Conservation (phyloP, 2,888 invertebrate species). For the Pristionchus mayeri region DNA sequence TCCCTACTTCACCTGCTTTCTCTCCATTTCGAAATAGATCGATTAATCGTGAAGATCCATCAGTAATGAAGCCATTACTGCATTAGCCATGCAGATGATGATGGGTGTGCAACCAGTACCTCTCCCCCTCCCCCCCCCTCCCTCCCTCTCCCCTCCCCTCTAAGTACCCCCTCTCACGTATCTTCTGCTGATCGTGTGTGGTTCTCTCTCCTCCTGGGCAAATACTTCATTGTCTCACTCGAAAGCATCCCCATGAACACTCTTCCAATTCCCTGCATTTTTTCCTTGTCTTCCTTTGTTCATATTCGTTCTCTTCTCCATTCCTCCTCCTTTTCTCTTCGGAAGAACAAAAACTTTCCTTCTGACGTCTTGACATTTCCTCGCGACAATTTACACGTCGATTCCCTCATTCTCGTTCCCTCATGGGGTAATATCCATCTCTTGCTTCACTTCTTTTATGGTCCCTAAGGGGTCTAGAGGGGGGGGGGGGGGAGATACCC, state of each 20-base stretch:
- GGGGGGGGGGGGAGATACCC: slow-evolving; percentile 22
- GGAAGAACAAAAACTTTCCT: slow-evolving; percentile 10
- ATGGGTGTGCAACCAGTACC: slow-evolving; percentile 7
- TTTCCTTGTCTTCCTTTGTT: not conserved
- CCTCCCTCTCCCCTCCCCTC: not conserved
- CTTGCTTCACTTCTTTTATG: slow-evolving; percentile 44
- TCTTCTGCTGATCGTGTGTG: slow-evolving; percentile 18
- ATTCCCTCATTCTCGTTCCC: not conserved
- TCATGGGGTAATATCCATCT: slow-evolving; percentile 34
- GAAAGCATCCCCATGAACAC: not conserved
- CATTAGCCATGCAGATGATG: not conserved
- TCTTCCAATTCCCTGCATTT: slow-evolving; percentile 34
- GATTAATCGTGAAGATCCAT: not conserved
- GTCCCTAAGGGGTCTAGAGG: slow-evolving; percentile 12
- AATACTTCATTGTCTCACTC: slow-evolving; percentile 33
- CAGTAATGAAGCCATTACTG: slow-evolving; percentile 2
- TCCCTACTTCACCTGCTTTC: not conserved
- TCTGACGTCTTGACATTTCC: slow-evolving; percentile 30
- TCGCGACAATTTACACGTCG: not conserved
- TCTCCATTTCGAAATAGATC: not conserved
- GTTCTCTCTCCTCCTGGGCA: slow-evolving; percentile 28
- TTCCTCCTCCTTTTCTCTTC: slow-evolving; percentile 2
- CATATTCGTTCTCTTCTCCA: not conserved
- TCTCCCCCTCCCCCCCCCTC: not conserved
- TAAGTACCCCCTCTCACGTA: not conserved